Conservation (phyloP, 2,888 invertebrate species). For the Ypsolopha sequella region DNA sequence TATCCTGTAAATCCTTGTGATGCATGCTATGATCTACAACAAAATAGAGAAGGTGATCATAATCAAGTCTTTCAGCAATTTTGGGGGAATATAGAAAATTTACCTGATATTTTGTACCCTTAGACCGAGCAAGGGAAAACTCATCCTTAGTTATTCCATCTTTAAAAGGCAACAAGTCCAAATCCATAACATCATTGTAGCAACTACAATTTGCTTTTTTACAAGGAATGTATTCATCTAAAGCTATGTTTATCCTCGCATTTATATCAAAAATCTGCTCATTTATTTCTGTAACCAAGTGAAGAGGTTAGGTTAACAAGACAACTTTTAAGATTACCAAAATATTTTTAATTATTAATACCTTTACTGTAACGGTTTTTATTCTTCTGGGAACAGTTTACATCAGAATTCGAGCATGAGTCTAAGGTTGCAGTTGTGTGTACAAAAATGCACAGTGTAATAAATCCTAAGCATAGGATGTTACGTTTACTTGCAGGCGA, state of each 20-base stretch:
- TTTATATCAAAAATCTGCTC: conserved; percentile 44
- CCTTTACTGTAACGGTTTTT: conserved; percentile 2
- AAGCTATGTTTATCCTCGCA: conserved; percentile 58
- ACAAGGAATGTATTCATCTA: conserved; percentile 67
- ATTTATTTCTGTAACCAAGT: conserved; percentile 53
- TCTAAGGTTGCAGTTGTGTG: not conserved
- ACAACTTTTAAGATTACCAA: not conserved
- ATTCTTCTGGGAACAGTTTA: not conserved
- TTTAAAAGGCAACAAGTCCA: conserved; percentile 78
- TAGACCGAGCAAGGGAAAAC: conserved; percentile 68
- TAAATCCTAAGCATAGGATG: not conserved
- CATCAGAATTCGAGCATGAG: not conserved
- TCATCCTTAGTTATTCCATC: conserved; percentile 78
- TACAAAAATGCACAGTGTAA: not conserved
- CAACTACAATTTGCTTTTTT: conserved; percentile 73
- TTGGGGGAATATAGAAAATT: not conserved
- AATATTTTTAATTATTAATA: not conserved
- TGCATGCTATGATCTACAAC: too few relatives aligned
- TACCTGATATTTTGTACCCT: conserved; percentile 59
- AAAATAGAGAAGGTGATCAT: not conserved
- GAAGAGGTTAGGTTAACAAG: not conserved
- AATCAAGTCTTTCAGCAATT: not conserved
- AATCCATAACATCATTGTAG: conserved; percentile 71
- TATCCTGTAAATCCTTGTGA: too few relatives aligned
- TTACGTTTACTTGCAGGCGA: not conserved